Conservation (phyloP, 1,140 invertebrate genomes). For the Augochlora pura region DNA sequence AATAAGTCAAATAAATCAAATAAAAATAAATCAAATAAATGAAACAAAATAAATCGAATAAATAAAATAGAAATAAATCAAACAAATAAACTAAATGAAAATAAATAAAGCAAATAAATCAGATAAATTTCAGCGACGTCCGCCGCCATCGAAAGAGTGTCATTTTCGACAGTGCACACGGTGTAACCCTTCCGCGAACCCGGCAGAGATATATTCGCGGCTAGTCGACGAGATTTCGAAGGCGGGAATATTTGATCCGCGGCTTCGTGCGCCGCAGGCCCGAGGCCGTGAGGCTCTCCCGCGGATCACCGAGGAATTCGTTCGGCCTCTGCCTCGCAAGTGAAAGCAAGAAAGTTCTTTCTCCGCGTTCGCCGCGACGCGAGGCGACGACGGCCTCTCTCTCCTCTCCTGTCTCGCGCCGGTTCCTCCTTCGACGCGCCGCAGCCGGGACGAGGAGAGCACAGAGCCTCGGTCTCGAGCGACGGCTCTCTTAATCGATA, state of each 20-base stretch:
- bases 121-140: no score
- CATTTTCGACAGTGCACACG: no score
- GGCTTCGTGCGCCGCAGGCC: background rate
- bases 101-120: no score
- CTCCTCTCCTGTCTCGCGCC: background rate
- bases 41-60: no score
- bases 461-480: background rate
- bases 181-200: no score
- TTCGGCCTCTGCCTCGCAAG: constrained; percentile 32
- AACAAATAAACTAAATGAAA: no score
- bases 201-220: no score
- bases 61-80: no score
- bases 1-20: no score
- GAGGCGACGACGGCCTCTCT: no score
- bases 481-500: constrained; percentile 60
- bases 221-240: background rate
- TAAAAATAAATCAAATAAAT: no score
- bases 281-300: constrained; percentile 8
- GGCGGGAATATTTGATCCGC: constrained; percentile 7
- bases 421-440: constrained; percentile 14
- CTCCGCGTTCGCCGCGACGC: background rate
- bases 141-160: no score
- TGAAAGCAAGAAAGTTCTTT: constrained; percentile 52
- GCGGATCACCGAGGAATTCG: constrained; percentile 37
- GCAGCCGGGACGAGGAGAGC: constrained; percentile 9